phyloP scores from a whole-genome alignment of 2,113 vertebrate species.

The Poecile atricapillus region DNA sequence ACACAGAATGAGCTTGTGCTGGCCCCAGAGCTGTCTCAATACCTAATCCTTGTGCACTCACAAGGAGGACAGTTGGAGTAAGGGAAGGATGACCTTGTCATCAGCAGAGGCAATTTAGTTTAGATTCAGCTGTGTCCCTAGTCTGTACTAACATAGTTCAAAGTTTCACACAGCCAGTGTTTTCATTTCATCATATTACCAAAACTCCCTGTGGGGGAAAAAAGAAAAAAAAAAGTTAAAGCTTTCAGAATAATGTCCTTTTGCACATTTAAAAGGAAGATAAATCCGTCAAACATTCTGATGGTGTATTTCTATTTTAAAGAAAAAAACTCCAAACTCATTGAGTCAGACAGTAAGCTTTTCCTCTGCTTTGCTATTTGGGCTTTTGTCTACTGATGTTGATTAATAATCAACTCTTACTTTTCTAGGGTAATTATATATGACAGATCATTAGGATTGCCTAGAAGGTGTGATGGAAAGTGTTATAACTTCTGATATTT shows the following conservation, averaged over 20 bases:
- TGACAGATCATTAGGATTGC: background rate
- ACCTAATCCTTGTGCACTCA: background rate
- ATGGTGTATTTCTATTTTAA: background rate
- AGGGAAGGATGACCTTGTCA: background rate
- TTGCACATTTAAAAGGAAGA: background rate
- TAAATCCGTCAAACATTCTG: background rate
- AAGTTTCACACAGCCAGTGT: background rate
- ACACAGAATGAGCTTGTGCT: background rate
- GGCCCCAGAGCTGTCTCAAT: background rate
- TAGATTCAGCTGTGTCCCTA: background rate
- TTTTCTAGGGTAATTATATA: background rate
- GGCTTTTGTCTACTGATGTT: background rate
- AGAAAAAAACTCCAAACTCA: background rate
- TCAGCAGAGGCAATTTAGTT: background rate
- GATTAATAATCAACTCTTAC: background rate
- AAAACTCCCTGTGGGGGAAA: background rate
- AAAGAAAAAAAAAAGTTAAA: background rate
- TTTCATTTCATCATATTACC: background rate
- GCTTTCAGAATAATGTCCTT: background rate
- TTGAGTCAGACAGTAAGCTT: background rate
- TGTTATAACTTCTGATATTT: background rate
- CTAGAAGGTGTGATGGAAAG: background rate
- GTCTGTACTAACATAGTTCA: background rate
- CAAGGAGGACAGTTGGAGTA: background rate
- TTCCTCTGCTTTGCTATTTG: background rate